These are phyloP conservation scores for Allygus modestus DNA, from an alignment of 2,888 invertebrate species.

Conservation along the genomic window DNA sequence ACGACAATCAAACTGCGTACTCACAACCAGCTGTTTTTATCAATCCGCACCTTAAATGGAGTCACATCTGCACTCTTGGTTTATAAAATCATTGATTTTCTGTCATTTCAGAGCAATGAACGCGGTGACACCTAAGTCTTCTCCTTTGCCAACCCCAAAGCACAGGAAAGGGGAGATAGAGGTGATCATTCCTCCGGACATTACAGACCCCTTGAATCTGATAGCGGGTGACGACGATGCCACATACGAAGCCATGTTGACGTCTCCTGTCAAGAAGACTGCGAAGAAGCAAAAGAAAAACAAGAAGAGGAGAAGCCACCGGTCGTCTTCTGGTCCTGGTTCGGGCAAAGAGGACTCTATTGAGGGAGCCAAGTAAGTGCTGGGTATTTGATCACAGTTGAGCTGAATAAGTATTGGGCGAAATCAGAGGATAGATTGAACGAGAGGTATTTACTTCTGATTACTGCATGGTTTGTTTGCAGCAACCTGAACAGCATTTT, in stretches of 20 bases:
- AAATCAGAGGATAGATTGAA: too few relatives aligned
- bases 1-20: too few relatives aligned
- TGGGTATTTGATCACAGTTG: conserved; percentile 72
- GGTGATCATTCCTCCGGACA: conserved; percentile 95
- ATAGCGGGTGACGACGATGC: conserved; percentile 83
- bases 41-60: too few relatives aligned
- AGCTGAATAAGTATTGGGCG: too few relatives aligned
- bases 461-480: too few relatives aligned
- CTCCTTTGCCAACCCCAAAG: conserved; percentile 91
- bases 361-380: conserved; percentile 73
- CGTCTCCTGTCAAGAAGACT: conserved; percentile 82
- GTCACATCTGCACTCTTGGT: too few relatives aligned
- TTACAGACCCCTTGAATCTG: conserved; percentile 93
- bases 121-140: conserved; percentile 94
- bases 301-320: conserved; percentile 76
- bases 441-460: too few relatives aligned
- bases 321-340: conserved; percentile 74
- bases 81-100: too few relatives aligned
- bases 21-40: too few relatives aligned
- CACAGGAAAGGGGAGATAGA: conserved; percentile 89
- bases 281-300: conserved; percentile 81
- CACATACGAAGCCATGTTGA: conserved; percentile 88
- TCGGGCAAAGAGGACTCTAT: conserved; percentile 75
- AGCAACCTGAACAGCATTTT: too few relatives aligned
- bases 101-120: conserved; percentile 83